phyloP scores from a whole-genome alignment of 2,113 vertebrate genomes.

The Vireo altiloquus region DNA sequence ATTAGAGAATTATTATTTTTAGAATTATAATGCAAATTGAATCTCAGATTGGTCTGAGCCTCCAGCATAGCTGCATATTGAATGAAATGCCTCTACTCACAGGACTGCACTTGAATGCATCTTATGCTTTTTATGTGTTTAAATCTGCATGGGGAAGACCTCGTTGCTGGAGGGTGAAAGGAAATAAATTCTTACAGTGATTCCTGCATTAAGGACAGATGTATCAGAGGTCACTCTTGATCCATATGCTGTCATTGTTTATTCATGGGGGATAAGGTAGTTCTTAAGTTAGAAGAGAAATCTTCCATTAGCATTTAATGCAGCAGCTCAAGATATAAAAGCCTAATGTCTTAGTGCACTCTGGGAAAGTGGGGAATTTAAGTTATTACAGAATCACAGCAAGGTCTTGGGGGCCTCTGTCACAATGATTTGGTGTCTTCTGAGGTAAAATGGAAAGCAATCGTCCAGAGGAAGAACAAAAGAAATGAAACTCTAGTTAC shows the following conservation, averaged over 20 bases:
- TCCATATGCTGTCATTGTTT: conserved; percentile 60
- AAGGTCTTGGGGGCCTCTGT: background rate
- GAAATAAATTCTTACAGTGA: conserved; percentile 64
- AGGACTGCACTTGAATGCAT: conserved; percentile 32
- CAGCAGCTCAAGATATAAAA: conserved; percentile 53
- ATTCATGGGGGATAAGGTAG: conserved; percentile 58
- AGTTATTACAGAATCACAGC: background rate
- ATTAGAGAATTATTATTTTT: conserved; percentile 66
- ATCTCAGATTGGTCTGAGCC: conserved; percentile 55
- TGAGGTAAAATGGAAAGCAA: conserved; percentile 40
- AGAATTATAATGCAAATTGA: conserved; percentile 59
- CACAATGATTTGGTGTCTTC: conserved; percentile 16
- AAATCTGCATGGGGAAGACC: conserved; percentile 46
- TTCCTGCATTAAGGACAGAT: conserved; percentile 46
- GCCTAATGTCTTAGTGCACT: conserved; percentile 5
- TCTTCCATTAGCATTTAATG: conserved; percentile 65
- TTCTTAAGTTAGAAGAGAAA: conserved; percentile 53
- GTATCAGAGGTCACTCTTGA: conserved; percentile 51
- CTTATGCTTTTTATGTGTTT: conserved; percentile 14
- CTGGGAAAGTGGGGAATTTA: conserved; percentile 32
- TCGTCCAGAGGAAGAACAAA: conserved; percentile 18
- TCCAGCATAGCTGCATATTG: conserved; percentile 57
- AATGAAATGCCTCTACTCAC: conserved; percentile 38
- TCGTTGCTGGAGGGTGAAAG: conserved; percentile 27
- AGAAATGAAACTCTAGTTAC: background rate